Evolutionary conservation across 2,797 vertebrate genomes (phyloP), one percentile per base, ranked within the genome.

Genomic region (Microctenopoma stevenorrisi): DNA sequence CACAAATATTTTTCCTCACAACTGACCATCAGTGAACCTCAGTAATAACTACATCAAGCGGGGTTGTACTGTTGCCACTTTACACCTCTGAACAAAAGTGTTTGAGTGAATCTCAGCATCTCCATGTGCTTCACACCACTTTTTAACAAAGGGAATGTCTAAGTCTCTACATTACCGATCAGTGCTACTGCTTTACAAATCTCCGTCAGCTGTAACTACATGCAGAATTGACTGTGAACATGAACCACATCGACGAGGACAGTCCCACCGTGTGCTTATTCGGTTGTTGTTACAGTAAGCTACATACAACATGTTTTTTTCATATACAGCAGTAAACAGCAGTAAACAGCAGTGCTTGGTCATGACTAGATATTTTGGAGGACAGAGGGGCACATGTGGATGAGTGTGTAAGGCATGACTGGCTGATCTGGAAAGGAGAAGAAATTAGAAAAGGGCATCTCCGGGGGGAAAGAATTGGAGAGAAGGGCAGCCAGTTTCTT

Each of bases 361-460:
- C 82, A 68, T 66, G 69, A 83, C 54, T 47, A 72, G 74, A 87
- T 68, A 70, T 43, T 74, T 61, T 55, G 59, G 68, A 81, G 53
- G 63, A 64, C 46, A 28, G 54, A 60, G 35, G 62, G 54, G 58
- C 50, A 55, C 67, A 59, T 81, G 77, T 74, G 48, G 62, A 74
- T 85, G 84, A 79, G 74, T 74, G 70, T 65, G 83, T 90, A 90
- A 92, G 91, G 92, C 91, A 89, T 92, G 91, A 86, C 77, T 76
- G 90, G 89, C 79, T 82, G 82, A 55, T 84, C 79, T 79, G 76
- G 72, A 76, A 51, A 63, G 46, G 28, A 63, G 68, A 47, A 25
- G 52, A 57, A 57, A 54, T 76, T 69, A 72, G 71, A 76, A 77
- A 51, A 65, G 62, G 54, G 43, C 22, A 16, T 58, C 22, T 51